Percentiles rank a stretch among this genome's conserved stretches.
Conservation (phyloP, 2,888 invertebrate species). For the Abrostola triplasia region DNA sequence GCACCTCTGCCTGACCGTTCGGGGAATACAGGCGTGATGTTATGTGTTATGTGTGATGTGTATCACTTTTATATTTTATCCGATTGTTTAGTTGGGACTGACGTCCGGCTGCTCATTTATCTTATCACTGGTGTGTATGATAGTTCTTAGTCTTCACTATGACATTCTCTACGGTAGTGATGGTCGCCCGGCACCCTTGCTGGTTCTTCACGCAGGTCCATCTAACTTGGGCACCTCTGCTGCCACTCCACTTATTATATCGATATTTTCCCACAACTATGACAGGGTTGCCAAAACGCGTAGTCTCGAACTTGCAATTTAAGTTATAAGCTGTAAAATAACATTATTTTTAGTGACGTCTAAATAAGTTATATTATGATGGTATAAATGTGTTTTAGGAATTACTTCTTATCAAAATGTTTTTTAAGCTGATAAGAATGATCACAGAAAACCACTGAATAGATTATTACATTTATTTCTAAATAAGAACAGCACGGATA, state of each 20-base stretch:
- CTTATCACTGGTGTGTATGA: conserved; percentile 58
- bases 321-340: conserved; percentile 27
- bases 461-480: too few relatives aligned
- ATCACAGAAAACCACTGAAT: too few relatives aligned
- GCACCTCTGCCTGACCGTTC: too few relatives aligned
- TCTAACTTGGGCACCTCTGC: conserved; percentile 53
- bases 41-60: too few relatives aligned
- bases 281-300: conserved; percentile 78
- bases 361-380: neutral
- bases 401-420: neutral
- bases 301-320: conserved; percentile 58
- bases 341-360: neutral
- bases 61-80: too few relatives aligned
- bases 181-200: conserved; percentile 60
- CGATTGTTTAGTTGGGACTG: too few relatives aligned
- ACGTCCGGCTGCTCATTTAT: neutral
- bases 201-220: conserved; percentile 66
- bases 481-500: too few relatives aligned
- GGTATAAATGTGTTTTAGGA: neutral
- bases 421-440: too few relatives aligned
- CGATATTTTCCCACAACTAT: conserved; percentile 66
- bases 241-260: conserved; percentile 60
- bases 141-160: conserved; percentile 57
- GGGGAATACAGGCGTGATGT: too few relatives aligned
- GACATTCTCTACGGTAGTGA: conserved; percentile 62